phyloP scores from a whole-genome alignment of 2,888 invertebrate genomes.

The Amitus sp. region DNA sequence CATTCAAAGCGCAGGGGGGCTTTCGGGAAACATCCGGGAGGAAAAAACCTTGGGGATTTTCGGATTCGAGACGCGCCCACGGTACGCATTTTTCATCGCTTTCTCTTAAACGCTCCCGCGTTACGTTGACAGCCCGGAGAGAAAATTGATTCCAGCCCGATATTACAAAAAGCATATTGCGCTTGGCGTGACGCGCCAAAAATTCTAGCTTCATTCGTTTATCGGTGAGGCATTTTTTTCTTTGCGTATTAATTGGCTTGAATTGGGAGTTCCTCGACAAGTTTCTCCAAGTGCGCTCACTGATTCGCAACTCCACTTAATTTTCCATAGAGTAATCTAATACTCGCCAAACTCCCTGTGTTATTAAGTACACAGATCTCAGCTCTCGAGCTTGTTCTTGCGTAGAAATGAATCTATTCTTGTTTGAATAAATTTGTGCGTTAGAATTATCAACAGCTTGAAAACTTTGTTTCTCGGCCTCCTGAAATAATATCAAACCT shows the following conservation, averaged over 20 bases:
- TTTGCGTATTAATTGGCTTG: background rate
- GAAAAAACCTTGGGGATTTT: background rate
- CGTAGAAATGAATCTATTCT: conserved; percentile 26
- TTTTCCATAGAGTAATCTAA: conserved; percentile 41
- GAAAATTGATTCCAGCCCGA: conserved; percentile 11
- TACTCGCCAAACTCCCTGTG: conserved; percentile 29
- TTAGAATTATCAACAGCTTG: conserved; percentile 47
- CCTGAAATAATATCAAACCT: conserved; percentile 15
- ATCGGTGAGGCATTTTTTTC: too few species aligned
- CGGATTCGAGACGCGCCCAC: background rate
- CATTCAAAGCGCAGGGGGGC: too few species aligned
- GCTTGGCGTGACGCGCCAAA: background rate
- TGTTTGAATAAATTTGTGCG: conserved; percentile 18
- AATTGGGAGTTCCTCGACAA: conserved; percentile 7
- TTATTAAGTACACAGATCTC: conserved; percentile 26
- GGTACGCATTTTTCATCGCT: background rate
- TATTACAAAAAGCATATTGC: background rate
- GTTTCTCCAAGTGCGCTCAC: conserved; percentile 12
- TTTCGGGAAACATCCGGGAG: too few species aligned
- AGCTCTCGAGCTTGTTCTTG: conserved; percentile 3
- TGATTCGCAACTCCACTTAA: conserved; percentile 30
- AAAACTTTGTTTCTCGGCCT: conserved; percentile 40
- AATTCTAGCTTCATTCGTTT: too few species aligned
- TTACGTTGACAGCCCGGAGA: background rate
- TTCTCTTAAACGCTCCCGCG: background rate